Evolutionary conservation across 1,140 invertebrate species (phyloP), one percentile per base, ranked within the genome.

Genomic region (Adelges cooleyi): DNA sequence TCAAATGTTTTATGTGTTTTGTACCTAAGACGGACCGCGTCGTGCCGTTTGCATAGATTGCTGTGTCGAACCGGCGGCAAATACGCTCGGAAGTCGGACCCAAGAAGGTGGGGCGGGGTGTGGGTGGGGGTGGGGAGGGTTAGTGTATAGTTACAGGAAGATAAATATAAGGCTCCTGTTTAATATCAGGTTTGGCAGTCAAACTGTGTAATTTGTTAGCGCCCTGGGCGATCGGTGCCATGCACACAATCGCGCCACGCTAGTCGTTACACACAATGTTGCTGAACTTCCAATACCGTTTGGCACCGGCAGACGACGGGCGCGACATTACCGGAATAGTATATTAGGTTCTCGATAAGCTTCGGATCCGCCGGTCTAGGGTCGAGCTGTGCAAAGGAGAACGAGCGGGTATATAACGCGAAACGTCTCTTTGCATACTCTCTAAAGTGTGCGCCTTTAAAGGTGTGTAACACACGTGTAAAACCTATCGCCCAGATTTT

Each of bases 181-280:
- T 56, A 27, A 44, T 56, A 56, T 56, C 53, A 42, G 22, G 53
- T 56, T 56, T 56, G 53, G 53, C 53, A 56, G 53, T 44, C 33
- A 38, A 56, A 56, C 38, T 38, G 53, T 56, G 36, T 44, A 56
- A 56, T 56, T 56, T 27, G 53, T 56, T 56, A 44, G 38, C 38
- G 18, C n/a, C 15, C 15, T 15, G 10, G 40, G 40, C 40, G n/a
- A 15, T 17, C 10, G n/a, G 40, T 11, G 40, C 40, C 10, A 42
- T 15, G 27, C 50, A 18, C 23, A 29, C 10, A 6, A 20, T 20
- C 18, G 18, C 3, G 29, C 5, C 22, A 3, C 3, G 17, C 27
- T 11, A 9, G 29, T 33, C 29, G 51, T n/a, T n/a, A n/a, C n/a
- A 23, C 22, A 49, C 6, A 10, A 56, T 56, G 53, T 56, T 44